Evolutionary conservation across 30 jellyfish, hydroid and myxozoan genomes (phyloP).

Genomic region (Clytia hemisphaerica): DNA sequence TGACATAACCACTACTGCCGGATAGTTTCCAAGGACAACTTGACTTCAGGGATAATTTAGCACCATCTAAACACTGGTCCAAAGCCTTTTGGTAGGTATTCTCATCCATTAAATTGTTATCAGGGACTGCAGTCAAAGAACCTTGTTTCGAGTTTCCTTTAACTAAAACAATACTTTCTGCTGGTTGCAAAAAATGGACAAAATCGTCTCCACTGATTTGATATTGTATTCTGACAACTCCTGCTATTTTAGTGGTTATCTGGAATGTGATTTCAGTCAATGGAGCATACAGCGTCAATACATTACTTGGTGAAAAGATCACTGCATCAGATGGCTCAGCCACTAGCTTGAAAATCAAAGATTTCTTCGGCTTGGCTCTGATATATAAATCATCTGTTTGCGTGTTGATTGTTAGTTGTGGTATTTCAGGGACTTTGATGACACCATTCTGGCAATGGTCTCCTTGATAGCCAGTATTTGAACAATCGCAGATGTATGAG

Average conservation of each 20-base stretch:
- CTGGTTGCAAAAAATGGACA: too few relatives aligned
- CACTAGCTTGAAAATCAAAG: slow-evolving; percentile 32
- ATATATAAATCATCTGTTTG: slow-evolving; percentile 11
- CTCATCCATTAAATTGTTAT: too few relatives aligned
- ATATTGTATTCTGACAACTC: slow-evolving; percentile 23
- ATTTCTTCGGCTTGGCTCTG: slow-evolving; percentile 37
- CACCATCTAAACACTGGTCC: slow-evolving; percentile 35
- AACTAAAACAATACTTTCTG: too few relatives aligned
- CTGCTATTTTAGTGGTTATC: too few relatives aligned
- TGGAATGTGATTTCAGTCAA: too few relatives aligned
- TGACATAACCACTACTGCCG: slow-evolving; percentile 53
- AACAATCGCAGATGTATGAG: slow-evolving; percentile 41
- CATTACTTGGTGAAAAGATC: slow-evolving; percentile 17
- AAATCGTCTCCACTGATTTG: too few relatives aligned
- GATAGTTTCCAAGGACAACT: slow-evolving; percentile 45
- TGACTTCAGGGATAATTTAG: slow-evolving; percentile 23
- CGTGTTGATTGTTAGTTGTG: slow-evolving; percentile 33
- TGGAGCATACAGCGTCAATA: too few relatives aligned
- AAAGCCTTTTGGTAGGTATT: slow-evolving; percentile 6
- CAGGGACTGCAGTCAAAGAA: too few relatives aligned
- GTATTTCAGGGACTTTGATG: slow-evolving; percentile 29
- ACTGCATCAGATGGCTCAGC: slow-evolving; percentile 35
- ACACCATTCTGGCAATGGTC: slow-evolving; percentile 42
- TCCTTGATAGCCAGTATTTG: slow-evolving; percentile 54
- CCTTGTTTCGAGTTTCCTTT: too few relatives aligned